Base-by-base conservation (phyloP, 2,113 vertebrate species). In the Trichechus manatus region DNA sequence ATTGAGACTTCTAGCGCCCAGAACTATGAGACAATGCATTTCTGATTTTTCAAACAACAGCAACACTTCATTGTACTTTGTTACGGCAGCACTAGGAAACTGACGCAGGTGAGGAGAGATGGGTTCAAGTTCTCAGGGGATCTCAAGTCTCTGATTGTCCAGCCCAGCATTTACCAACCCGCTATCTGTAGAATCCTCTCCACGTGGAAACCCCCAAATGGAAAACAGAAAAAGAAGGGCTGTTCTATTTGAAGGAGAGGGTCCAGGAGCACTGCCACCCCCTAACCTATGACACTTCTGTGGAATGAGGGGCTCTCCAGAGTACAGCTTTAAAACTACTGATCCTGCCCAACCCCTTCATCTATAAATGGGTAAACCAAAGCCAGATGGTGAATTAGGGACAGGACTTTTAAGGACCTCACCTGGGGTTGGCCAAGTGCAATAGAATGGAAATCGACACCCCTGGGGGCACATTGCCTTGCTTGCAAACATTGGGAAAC, bases 131-230 rank as follows among this genome's bases (percentile, higher is more conserved):
- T 31, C 72, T 25, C 59, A 78, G 82, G 56, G 10, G 3, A 17
- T 47, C 64, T 84, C 33, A 5, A 64, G 36, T 13, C 61, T 6
- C 7, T 11, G 22, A 4, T 17, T 53, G 25, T 22, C 36, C 44
- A 6, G 19, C 8, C 17, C 0, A 4, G 15, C 10, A 0, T 2
- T 22, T 33, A 53, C 10, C 68, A 23, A 70, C 53, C 31, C 6
- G 13, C 59, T 61, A 1, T 17, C 25, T 3, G 0, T 9, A n/a
- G 68, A 6, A 4, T n/a, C 56, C 11, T 47, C 72, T 42, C 85
- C 15, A 2, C 0, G 8, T 13, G 44, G 42, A n/a, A 70, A 10
- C 9, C 6, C 42, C 13, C 33, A 27, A 7, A 47, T 1, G 9
- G 47, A 63, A 39, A 83, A 75, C 63, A 20, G 83, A 42, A 1